Evolutionary conservation across 2,113 vertebrate genomes (phyloP), one percentile per base, ranked within the genome.

Genomic region (Neopipo cinnamomea): DNA sequence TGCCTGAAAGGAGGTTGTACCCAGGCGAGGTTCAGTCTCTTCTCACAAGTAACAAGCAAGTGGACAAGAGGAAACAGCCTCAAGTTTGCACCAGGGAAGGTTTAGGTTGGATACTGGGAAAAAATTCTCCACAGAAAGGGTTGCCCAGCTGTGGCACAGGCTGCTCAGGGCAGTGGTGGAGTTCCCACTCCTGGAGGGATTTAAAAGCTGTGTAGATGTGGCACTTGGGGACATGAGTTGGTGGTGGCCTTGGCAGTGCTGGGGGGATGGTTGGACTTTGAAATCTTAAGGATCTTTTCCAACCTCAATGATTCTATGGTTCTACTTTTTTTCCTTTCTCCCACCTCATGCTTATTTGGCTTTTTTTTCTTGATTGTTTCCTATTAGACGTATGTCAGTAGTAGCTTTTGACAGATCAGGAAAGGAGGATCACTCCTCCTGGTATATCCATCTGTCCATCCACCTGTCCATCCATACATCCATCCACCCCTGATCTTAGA

Each of bases 161-260:
- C 22, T 81, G 5, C 37, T 27, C 31, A 50, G 44, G 12, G 44
- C 10, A 24, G 61, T 44, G 37, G 19, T 21, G 2, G 33, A 21
- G 23, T 59, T 33, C 19, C 28, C 23, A 25, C 30, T 9, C 8
- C 11, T 61, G 33, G 13, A 82, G 30, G 8, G 47, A 35, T 55
- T 68, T 47, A 47, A 47, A 61, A 68, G 7, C 24, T 8, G 0
- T 19, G 11, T 68, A 24, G 9, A 55, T 41, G 47, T 31, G 47
- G 30, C 11, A 53, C 62, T 0, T 52, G 53, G 39, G 28, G 39
- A 18, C 30, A 12, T 6, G 53, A 0, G 14, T 4, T 1, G 47
- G 11, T 35, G 58, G 1, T 65, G 21, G 35, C 31, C 16, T 17
- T 46, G 46, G 16, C 14, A 68, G 16, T 41, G 17, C 5, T 62